A percentile compares a stretch with the other conserved stretches of the same genome.
Conservation (phyloP, 2,888 invertebrate genomes). For the Aleiodes leptofemur region DNA sequence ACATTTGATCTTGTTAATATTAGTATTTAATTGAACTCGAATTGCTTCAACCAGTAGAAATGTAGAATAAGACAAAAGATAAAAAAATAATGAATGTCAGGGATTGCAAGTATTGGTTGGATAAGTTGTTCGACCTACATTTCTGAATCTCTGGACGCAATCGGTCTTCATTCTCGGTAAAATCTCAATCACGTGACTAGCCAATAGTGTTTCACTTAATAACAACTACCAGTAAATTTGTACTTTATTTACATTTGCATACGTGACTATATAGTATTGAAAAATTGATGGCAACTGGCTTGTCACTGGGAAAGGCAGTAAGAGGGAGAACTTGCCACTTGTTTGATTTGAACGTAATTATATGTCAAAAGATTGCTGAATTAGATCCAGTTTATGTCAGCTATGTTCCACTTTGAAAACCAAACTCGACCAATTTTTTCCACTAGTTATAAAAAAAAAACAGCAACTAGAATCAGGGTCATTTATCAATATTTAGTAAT, state of each 20-base stretch:
- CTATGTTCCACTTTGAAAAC: not conserved
- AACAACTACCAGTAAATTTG: not conserved
- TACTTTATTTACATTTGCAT: constrained; percentile 10
- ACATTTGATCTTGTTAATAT: not conserved
- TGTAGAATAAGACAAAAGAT: not conserved
- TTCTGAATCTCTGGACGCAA: constrained; percentile 46
- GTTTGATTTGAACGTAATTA: not conserved
- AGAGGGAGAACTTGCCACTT: not conserved
- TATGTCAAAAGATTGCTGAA: constrained; percentile 34
- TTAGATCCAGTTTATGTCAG: constrained; percentile 42
- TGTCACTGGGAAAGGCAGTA: not conserved
- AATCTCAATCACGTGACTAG: constrained; percentile 44
- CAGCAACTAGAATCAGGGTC: constrained; percentile 15
- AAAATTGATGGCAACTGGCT: constrained; percentile 45
- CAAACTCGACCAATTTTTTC: constrained; percentile 28
- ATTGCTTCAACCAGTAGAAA: not conserved
- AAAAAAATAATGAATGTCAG: constrained; percentile 50
- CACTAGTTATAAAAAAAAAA: not conserved
- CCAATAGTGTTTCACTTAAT: constrained; percentile 7
- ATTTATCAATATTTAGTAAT: constrained; percentile 43
- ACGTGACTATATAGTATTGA: constrained; percentile 1
- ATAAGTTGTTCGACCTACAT: constrained; percentile 52
- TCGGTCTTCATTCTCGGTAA: constrained; percentile 48
- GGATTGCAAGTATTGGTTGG: constrained; percentile 35
- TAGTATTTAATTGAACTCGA: not conserved